These are phyloP conservation scores for Diuraphis noxia DNA, from an alignment of 1,140 invertebrate genomes.

Conservation along the genomic window DNA sequence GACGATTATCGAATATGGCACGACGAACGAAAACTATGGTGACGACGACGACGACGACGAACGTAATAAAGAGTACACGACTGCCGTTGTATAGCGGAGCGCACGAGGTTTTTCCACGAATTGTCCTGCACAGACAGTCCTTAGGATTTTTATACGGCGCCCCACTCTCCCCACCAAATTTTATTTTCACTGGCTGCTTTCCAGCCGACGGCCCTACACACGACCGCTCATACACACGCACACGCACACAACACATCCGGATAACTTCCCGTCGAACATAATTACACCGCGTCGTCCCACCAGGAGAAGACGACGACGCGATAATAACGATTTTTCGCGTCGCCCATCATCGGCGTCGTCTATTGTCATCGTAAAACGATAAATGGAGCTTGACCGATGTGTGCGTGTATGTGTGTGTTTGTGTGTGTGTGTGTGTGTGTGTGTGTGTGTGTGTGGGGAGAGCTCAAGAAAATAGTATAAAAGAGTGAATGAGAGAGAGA, in stretches of 20 bases:
- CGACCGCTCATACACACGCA: neutral
- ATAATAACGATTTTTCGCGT: constrained; percentile 20
- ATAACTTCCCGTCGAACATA: constrained; percentile 16
- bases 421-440: neutral
- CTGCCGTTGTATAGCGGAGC: constrained; percentile 60
- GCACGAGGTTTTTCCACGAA: constrained; percentile 26
- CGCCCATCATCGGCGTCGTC: constrained; percentile 23
- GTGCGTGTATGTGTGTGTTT: neutral
- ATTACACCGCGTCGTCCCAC: neutral
- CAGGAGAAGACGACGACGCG: neutral
- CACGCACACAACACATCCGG: neutral
- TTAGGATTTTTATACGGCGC: constrained; percentile 32
- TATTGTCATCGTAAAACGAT: constrained; percentile 15
- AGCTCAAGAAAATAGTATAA: too few species aligned
- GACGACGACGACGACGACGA: constrained; percentile 57
- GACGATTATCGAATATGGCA: constrained; percentile 58
- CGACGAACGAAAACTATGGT: constrained; percentile 60
- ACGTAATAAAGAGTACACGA: neutral
- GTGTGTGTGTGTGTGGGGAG: neutral
- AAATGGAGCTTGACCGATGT: constrained; percentile 54
- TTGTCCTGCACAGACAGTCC: neutral
- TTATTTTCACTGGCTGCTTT: neutral
- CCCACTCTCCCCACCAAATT: neutral
- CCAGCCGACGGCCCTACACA: constrained; percentile 3
- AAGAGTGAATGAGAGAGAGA: neutral